A percentile compares a stretch with the other conserved stretches of the same genome.
These are phyloP conservation scores for Dorcus parallelipipedus DNA, from an alignment of 2,888 invertebrate genomes.

Conservation along the genomic window DNA sequence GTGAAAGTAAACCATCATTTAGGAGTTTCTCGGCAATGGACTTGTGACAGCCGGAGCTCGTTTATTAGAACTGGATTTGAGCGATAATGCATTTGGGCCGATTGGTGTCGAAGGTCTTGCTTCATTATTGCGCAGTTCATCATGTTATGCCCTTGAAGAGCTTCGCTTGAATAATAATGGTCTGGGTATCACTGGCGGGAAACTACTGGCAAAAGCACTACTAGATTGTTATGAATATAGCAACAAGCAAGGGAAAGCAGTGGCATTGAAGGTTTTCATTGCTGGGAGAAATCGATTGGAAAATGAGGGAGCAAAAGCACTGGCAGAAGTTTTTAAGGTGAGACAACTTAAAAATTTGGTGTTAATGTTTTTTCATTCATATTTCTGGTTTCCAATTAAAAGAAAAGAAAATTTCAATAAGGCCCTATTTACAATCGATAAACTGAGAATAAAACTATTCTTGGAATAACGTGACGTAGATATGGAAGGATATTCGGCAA, in stretches of 20 bases:
- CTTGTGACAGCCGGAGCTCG: conserved; percentile 76
- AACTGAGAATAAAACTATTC: too few species aligned
- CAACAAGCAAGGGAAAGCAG: conserved; percentile 61
- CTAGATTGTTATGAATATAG: conserved; percentile 67
- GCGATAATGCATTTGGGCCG: conserved; percentile 97
- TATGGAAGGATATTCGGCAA: too few species aligned
- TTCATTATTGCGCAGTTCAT: conserved; percentile 74
- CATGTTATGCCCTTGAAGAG: conserved; percentile 79
- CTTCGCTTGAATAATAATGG: conserved; percentile 93
- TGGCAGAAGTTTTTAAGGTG: conserved; percentile 81
- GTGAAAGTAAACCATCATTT: background rate
- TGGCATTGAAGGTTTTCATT: conserved; percentile 78
- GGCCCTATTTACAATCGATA: too few species aligned
- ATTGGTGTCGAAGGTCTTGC: conserved; percentile 88
- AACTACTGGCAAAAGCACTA: conserved; percentile 73
- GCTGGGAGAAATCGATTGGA: conserved; percentile 94
- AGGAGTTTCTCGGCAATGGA: conserved; percentile 73
- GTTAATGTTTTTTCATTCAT: conserved; percentile 1
- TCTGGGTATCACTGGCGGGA: conserved; percentile 85
- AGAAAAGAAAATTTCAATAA: background rate
- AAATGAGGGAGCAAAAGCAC: conserved; percentile 84
- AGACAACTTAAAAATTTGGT: conserved; percentile 1
- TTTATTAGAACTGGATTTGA: conserved; percentile 83
- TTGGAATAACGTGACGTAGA: too few species aligned
- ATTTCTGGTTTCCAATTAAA: background rate